These are phyloP conservation scores for Macaria notata DNA, from an alignment of 2,888 invertebrate species.

Conservation along the genomic window DNA sequence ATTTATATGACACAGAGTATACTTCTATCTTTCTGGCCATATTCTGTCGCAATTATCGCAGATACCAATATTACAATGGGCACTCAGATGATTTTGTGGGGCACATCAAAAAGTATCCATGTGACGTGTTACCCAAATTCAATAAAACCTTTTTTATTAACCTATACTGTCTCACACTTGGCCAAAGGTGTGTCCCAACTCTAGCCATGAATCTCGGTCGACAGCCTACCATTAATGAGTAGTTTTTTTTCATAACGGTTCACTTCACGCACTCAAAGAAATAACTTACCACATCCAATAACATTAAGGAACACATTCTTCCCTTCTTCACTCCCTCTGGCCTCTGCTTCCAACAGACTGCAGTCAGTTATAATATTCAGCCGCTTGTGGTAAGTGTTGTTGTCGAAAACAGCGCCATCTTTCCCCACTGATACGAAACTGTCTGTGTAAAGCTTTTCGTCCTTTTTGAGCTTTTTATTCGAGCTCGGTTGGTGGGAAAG, in stretches of 20 bases:
- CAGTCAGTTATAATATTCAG: slow-evolving; percentile 82
- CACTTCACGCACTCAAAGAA: too few species aligned
- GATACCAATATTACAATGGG: too few species aligned
- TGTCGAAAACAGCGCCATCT: slow-evolving; percentile 54
- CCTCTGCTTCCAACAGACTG: slow-evolving; percentile 83
- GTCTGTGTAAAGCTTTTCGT: slow-evolving; percentile 52
- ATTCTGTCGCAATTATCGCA: slow-evolving; percentile 7
- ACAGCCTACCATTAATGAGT: too few species aligned
- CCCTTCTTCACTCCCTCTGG: slow-evolving; percentile 71
- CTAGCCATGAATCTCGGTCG: too few species aligned
- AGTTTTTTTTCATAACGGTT: too few species aligned
- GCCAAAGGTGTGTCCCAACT: too few species aligned
- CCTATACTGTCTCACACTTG: too few species aligned
- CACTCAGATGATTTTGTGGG: too few species aligned
- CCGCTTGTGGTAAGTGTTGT: slow-evolving; percentile 74
- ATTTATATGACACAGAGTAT: too few species aligned
- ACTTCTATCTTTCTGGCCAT: neutral
- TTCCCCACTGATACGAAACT: slow-evolving; percentile 47
- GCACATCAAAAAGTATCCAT: too few species aligned
- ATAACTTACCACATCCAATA: slow-evolving; percentile 66
- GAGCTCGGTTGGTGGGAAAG: slow-evolving; percentile 30
- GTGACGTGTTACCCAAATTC: too few species aligned
- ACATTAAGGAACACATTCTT: slow-evolving; percentile 84
- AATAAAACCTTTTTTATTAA: too few species aligned
- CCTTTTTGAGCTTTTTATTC: slow-evolving; percentile 36